A percentile compares a stretch with the other conserved stretches of the same genome.
Evolutionary conservation across 2,797 vertebrate genomes (phyloP).

Genomic region (Picus viridis): DNA sequence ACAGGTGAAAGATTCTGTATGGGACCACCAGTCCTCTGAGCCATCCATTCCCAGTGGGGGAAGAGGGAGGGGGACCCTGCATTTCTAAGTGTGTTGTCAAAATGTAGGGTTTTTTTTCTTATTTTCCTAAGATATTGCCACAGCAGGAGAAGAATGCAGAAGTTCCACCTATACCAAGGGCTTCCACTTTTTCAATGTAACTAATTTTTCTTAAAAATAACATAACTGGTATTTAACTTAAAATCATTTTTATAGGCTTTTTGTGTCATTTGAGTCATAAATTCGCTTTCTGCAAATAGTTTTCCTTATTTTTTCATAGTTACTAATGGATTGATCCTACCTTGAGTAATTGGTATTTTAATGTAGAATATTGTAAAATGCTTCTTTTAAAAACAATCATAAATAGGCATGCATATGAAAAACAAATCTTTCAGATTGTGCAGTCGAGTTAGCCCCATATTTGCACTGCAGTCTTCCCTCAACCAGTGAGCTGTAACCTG

Average conservation of each 20-base stretch:
- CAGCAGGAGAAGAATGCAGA: conserved; percentile 35
- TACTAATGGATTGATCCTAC: not conserved
- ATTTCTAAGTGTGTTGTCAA: conserved; percentile 30
- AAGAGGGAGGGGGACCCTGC: conserved; percentile 4
- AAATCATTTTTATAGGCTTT: conserved; percentile 42
- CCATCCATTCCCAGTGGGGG: conserved; percentile 45
- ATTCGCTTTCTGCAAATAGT: conserved; percentile 9
- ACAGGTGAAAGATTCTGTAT: conserved; percentile 68
- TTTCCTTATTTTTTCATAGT: conserved; percentile 20
- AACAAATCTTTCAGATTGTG: not conserved
- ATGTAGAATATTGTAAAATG: conserved; percentile 39
- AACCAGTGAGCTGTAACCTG: not conserved
- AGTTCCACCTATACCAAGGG: conserved; percentile 24
- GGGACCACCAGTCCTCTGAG: conserved; percentile 62
- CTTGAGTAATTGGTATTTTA: conserved; percentile 35
- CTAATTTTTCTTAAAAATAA: conserved; percentile 57
- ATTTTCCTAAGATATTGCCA: conserved; percentile 7
- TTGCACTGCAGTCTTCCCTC: not conserved
- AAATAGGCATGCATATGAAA: conserved; percentile 61
- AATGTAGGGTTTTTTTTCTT: not conserved
- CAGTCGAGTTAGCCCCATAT: not conserved
- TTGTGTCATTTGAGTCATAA: conserved; percentile 43
- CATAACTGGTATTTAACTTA: conserved; percentile 66
- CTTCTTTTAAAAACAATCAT: conserved; percentile 57
- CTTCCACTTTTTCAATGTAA: conserved; percentile 51